A percentile compares a stretch with the other conserved stretches of the same genome.
Evolutionary conservation across 64 coral and sea anemone species (phyloP).

Genomic region (Stichodactyla helianthus): DNA sequence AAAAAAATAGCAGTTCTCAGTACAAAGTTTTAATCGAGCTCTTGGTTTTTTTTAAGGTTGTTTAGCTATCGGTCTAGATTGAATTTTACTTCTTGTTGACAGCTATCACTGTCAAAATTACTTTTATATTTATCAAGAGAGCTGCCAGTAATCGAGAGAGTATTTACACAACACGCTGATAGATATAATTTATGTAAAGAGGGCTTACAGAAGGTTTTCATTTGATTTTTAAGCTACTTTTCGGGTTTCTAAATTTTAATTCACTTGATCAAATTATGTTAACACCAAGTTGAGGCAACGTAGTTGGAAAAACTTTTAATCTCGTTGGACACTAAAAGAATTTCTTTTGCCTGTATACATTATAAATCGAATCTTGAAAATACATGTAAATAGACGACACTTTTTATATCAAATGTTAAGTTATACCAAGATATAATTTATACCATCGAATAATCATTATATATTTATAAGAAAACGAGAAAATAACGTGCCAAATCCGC

Average conservation of each 20-base stretch:
- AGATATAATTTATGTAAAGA: slow-evolving; percentile 14
- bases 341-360: neutral
- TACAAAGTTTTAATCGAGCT: neutral
- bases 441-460: slow-evolving; percentile 14
- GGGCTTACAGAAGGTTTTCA: neutral
- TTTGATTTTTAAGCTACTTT: neutral
- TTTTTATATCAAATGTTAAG: slow-evolving; percentile 20
- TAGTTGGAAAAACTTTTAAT: too few species aligned
- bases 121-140: slow-evolving; percentile 22
- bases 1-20: neutral
- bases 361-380: neutral
- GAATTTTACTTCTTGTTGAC: slow-evolving; percentile 5
- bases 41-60: neutral
- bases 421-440: slow-evolving; percentile 26
- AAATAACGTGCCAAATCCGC: neutral
- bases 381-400: slow-evolving; percentile 2
- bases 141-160: slow-evolving; percentile 1
- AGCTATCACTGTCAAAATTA: slow-evolving; percentile 15
- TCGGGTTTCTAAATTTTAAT: neutral
- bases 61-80: neutral
- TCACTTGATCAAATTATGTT: neutral
- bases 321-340: too few species aligned
- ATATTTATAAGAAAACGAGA: slow-evolving; percentile 21
- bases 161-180: slow-evolving; percentile 13
- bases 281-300: neutral